Evolutionary conservation across 1,140 invertebrate genomes (phyloP).

Genomic region (Drosophila biarmipes): DNA sequence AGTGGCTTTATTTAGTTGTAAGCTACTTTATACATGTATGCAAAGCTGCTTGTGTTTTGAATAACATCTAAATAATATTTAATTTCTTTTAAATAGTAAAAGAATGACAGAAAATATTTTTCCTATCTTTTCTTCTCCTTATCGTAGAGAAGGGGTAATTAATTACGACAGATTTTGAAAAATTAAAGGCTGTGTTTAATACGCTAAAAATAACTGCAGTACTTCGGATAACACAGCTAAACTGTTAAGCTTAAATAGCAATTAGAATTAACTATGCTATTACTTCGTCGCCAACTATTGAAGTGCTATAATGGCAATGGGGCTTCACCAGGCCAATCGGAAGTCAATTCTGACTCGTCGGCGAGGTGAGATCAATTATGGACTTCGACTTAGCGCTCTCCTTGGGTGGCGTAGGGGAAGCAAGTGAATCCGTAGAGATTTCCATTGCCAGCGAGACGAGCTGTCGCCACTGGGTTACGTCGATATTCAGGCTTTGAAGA

Average conservation of each 20-base stretch:
- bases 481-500: conserved; percentile 9
- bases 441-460: conserved; percentile 28
- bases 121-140: too few relatives aligned
- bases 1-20: background rate
- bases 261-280: background rate
- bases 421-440: background rate
- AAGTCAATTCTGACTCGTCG: conserved; percentile 21
- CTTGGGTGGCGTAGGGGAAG: conserved; percentile 1
- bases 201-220: background rate
- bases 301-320: background rate
- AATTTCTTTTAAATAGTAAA: too few relatives aligned
- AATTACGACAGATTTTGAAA: background rate
- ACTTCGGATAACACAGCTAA: background rate
- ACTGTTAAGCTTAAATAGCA: background rate
- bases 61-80: too few relatives aligned
- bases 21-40: too few relatives aligned
- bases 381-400: conserved; percentile 22
- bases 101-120: too few relatives aligned
- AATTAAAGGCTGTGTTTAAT: background rate
- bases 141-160: background rate
- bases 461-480: conserved; percentile 36
- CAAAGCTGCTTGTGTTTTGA: too few relatives aligned
- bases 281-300: conserved; percentile 5
- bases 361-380: conserved; percentile 67
- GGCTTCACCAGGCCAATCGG: conserved; percentile 3